These are phyloP conservation scores for Oreochromis tanganicae DNA, from an alignment of 2,113 vertebrate species.

Conservation along the genomic window DNA sequence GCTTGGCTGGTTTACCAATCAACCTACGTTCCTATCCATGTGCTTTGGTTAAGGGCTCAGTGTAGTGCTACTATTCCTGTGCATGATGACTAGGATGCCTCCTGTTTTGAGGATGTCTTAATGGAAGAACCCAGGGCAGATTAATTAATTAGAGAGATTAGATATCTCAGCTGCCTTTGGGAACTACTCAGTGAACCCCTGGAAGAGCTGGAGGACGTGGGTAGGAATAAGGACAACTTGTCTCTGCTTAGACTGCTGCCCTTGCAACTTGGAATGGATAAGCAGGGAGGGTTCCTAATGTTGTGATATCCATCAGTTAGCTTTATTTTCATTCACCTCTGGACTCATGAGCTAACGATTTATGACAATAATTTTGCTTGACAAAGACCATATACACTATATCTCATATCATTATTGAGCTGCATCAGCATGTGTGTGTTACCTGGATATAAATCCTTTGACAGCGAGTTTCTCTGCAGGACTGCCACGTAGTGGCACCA, in stretches of 20 bases:
- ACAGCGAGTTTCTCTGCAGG: slow-evolving; percentile 77
- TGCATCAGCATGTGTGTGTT: not conserved
- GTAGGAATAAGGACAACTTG: not conserved
- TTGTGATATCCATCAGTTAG: not conserved
- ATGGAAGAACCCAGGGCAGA: not conserved
- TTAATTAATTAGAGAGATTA: not conserved
- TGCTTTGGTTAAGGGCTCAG: not conserved
- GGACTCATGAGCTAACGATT: not conserved
- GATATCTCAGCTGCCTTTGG: not conserved
- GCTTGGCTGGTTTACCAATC: not conserved
- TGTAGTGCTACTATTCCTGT: not conserved
- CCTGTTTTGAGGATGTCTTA: not conserved
- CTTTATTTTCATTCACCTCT: not conserved
- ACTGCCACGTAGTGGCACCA: slow-evolving; percentile 71
- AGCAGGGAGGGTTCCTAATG: not conserved
- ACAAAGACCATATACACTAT: not conserved
- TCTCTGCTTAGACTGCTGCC: not conserved
- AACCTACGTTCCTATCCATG: not conserved
- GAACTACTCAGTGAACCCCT: not conserved
- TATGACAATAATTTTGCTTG: not conserved
- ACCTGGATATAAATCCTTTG: slow-evolving; percentile 89
- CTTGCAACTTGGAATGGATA: not conserved
- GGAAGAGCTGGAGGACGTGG: not conserved
- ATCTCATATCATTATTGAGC: not conserved
- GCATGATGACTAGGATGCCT: not conserved